Conservation (phyloP, 2,797 vertebrate species). For the Lepilemur septentrionalis region DNA sequence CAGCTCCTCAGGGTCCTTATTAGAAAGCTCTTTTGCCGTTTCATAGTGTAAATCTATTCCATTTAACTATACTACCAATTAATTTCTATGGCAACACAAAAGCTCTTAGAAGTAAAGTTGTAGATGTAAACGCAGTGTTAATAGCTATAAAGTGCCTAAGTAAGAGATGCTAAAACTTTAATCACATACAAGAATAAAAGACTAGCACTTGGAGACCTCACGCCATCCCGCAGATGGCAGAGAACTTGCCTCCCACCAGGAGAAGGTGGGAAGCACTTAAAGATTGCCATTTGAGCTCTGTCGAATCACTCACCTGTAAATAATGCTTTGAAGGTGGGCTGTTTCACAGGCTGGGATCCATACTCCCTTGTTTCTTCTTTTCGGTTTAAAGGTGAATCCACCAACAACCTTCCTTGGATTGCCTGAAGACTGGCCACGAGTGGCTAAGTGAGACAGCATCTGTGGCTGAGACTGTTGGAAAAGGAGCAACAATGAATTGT, state of each 20-base stretch:
- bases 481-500: not conserved
- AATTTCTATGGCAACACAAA: slow-evolving; percentile 52
- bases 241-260: not conserved
- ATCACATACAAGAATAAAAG: not conserved
- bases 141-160: not conserved
- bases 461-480: not conserved
- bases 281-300: not conserved
- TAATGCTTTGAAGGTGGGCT: not conserved
- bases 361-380: not conserved
- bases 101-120: not conserved
- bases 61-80: not conserved
- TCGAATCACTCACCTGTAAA: not conserved
- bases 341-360: not conserved
- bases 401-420: not conserved
- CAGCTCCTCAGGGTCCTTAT: not conserved
- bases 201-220: not conserved
- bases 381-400: not conserved
- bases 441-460: not conserved
- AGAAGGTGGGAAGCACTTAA: not conserved
- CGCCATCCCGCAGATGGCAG: rapidly evolving
- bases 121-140: not conserved
- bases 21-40: slow-evolving; percentile 16
- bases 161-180: not conserved
- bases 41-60: not conserved
- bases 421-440: not conserved